Evolutionary conservation across 1,140 invertebrate genomes (phyloP).

Genomic region (Eueides isabella): DNA sequence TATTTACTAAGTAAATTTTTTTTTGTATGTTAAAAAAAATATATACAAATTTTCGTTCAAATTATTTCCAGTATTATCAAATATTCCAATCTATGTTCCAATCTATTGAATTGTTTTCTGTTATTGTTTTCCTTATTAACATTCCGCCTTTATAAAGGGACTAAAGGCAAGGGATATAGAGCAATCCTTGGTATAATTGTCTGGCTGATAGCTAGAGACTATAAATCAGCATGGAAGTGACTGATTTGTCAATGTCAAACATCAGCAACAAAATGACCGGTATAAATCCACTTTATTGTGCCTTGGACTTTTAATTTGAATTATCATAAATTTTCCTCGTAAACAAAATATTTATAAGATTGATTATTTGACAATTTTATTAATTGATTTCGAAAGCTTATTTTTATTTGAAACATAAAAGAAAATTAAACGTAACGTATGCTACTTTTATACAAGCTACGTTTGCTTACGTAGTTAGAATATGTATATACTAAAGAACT

Average conservation of each 20-base stretch:
- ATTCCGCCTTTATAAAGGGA: not conserved
- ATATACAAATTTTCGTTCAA: not conserved
- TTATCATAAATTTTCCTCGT: not conserved
- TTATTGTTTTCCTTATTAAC: constrained; percentile 5
- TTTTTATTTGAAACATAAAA: no score
- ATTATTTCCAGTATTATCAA: not conserved
- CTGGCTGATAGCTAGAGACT: constrained; percentile 7
- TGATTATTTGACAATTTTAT: not conserved
- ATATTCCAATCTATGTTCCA: not conserved
- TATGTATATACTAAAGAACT: no score
- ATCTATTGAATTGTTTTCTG: not conserved
- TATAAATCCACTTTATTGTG: not conserved
- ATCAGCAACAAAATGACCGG: not conserved
- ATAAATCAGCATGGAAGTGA: constrained; percentile 31
- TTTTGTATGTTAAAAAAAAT: no score
- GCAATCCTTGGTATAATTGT: constrained; percentile 15
- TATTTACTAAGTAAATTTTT: no score
- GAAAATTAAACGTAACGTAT: no score
- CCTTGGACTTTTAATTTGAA: not conserved
- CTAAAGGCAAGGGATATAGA: not conserved
- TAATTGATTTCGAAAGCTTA: no score
- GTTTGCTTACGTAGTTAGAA: no score
- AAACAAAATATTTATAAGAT: not conserved
- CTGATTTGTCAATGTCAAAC: constrained; percentile 46
- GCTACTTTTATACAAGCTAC: no score